A percentile compares a stretch with the other conserved stretches of the same genome.
Evolutionary conservation across 2,888 invertebrate species (phyloP).

Genomic region (Parthenolecanium corni): DNA sequence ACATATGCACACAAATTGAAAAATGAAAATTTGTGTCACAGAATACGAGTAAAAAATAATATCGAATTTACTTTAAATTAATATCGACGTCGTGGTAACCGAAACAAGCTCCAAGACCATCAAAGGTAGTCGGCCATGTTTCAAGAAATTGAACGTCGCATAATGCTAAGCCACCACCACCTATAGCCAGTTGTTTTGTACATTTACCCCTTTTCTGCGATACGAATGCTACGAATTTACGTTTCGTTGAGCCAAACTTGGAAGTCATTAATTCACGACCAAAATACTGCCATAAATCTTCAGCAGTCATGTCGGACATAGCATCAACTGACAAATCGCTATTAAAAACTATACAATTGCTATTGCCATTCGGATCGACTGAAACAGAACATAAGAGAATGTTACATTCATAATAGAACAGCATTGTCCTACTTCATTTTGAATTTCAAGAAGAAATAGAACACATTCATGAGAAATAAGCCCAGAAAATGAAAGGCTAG

Average conservation of each 20-base stretch:
- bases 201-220: constrained; percentile 73
- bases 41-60: constrained; percentile 11
- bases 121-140: constrained; percentile 68
- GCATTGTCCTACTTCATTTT: background rate
- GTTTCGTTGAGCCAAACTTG: constrained; percentile 48
- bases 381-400: constrained; percentile 31
- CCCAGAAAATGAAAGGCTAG: too few relatives aligned
- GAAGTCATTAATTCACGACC: constrained; percentile 73
- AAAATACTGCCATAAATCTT: constrained; percentile 72
- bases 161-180: constrained; percentile 81
- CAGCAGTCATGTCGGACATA: constrained; percentile 60
- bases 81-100: constrained; percentile 51
- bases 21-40: background rate
- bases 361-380: constrained; percentile 34
- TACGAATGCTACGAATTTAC: constrained; percentile 81
- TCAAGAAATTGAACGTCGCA: constrained; percentile 83
- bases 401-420: background rate
- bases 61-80: constrained; percentile 34
- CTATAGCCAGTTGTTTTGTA: constrained; percentile 64
- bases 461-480: too few relatives aligned
- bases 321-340: constrained; percentile 57
- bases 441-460: too few relatives aligned
- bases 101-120: constrained; percentile 50
- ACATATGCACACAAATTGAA: constrained; percentile 1
- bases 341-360: constrained; percentile 59